These are phyloP conservation scores for Pituophis catenifer DNA, from an alignment of 2,113 vertebrate genomes.

Conservation along the genomic window DNA sequence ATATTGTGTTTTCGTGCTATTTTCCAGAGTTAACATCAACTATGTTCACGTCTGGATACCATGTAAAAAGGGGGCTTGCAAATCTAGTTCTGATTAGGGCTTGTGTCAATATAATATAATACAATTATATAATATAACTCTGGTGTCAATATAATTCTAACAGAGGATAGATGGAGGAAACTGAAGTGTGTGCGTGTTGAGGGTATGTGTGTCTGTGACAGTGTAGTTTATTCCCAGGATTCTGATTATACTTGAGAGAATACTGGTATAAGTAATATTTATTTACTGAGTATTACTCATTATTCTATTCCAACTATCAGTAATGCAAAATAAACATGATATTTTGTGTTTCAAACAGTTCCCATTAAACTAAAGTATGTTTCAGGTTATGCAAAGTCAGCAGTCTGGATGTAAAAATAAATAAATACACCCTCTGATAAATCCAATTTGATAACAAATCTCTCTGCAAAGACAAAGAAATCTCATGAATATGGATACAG, in stretches of 20 bases:
- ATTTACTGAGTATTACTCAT: neutral
- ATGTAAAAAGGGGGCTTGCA: neutral
- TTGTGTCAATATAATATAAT: neutral
- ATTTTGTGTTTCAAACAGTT: neutral
- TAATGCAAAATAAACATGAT: neutral
- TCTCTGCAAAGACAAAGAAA: constrained; percentile 6
- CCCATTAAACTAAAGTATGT: neutral
- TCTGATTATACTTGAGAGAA: neutral
- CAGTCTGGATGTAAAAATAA: neutral
- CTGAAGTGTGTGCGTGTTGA: neutral
- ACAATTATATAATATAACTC: neutral
- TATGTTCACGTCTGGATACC: neutral
- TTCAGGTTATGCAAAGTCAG: neutral
- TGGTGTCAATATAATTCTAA: neutral
- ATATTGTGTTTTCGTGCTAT: neutral
- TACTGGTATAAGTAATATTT: neutral
- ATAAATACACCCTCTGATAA: neutral
- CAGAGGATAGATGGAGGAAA: too few relatives aligned
- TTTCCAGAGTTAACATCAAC: neutral
- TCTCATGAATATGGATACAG: neutral
- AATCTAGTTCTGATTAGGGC: neutral
- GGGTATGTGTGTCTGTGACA: too few relatives aligned
- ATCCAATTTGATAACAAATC: neutral
- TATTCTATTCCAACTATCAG: neutral
- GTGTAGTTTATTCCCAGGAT: neutral